Evolutionary conservation across 2,888 invertebrate genomes (phyloP), one percentile per base, ranked within the genome.

Genomic region (Allolobophora icterica): DNA sequence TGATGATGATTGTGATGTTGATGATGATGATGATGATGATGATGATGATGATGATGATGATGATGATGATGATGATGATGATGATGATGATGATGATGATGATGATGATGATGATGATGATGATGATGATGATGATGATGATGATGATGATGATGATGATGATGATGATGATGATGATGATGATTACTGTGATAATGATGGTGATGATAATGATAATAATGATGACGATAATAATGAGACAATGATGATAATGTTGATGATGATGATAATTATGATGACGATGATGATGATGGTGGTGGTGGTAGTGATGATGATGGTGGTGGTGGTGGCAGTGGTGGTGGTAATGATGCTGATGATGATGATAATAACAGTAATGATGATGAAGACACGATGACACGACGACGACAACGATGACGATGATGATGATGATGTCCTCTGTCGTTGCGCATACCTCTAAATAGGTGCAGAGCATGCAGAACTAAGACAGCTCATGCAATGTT

Each of bases 21-120:
- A 38, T 42, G 89, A 89, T 42, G 89, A 91, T 89, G 91, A 91
- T 91, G 91, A 91, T 91, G 91, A 45, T 89, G 52, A 42, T 89
- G 91, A 89, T 91, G 91, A 89, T 91, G 91, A 89, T 89, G 91
- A 91, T 91, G 89, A 91, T 91, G 91, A 91, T 89, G 91, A 89
- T 89, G 52, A 89, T 91, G 91, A 90, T 84, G 90, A 90, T 84
- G 90, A 90, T 84, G 84, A 84, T 84, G 84, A 84, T 84, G 84
- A 84, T 84, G 84, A 84, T 84, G 84, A 84, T 84, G 21, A 84
- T 84, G 84, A 84, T 84, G 84, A 84, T 84, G 84, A 84, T 84
- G 84, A 92, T 52, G 42, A 89, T 89, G 89, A 89, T 89, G 89
- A 89, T 89, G 89, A 89, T 89, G 89, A 89, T 89, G 89, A 89